Evolutionary conservation across 1,140 invertebrate species (phyloP).

Genomic region (Ctenoplectra terminalis): DNA sequence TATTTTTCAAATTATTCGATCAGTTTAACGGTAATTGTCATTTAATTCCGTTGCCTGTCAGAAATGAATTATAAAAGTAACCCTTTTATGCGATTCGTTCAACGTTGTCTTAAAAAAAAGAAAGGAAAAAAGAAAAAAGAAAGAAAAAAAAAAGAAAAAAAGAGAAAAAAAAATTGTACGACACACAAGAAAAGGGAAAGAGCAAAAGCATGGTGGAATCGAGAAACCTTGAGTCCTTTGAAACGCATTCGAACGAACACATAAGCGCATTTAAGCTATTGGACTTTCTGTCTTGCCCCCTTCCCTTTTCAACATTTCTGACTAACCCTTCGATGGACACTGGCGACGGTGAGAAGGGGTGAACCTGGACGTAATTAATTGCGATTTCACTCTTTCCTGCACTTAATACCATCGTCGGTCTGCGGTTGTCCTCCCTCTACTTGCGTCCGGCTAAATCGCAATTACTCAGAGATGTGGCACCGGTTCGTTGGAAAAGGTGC

Average conservation of each 20-base stretch:
- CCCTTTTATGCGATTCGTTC: not conserved
- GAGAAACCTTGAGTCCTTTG: constrained; percentile 39
- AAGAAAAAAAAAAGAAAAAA: not conserved
- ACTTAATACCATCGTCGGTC: constrained; percentile 70
- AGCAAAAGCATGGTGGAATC: not conserved
- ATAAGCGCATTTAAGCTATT: constrained; percentile 72
- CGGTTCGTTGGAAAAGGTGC: constrained; percentile 39
- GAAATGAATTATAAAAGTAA: not conserved
- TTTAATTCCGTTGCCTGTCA: not conserved
- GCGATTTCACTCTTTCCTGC: constrained; percentile 77
- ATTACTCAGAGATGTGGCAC: constrained; percentile 72
- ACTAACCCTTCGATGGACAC: constrained; percentile 60
- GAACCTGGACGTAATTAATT: constrained; percentile 75
- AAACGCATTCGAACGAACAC: constrained; percentile 56
- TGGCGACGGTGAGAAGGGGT: constrained; percentile 57
- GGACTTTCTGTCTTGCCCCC: constrained; percentile 64
- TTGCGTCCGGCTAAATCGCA: constrained; percentile 73
- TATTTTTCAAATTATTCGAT: not conserved
- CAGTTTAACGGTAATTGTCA: not conserved
- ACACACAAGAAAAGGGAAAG: not conserved
- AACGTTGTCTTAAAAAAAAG: no score
- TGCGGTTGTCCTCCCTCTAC: constrained; percentile 66
- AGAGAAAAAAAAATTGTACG: not conserved
- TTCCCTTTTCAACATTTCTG: constrained; percentile 57
- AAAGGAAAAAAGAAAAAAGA: no score